Evolutionary conservation across 2,113 vertebrate species (phyloP), one percentile per base, ranked within the genome.

Genomic region (Sigmodon hispidus): DNA sequence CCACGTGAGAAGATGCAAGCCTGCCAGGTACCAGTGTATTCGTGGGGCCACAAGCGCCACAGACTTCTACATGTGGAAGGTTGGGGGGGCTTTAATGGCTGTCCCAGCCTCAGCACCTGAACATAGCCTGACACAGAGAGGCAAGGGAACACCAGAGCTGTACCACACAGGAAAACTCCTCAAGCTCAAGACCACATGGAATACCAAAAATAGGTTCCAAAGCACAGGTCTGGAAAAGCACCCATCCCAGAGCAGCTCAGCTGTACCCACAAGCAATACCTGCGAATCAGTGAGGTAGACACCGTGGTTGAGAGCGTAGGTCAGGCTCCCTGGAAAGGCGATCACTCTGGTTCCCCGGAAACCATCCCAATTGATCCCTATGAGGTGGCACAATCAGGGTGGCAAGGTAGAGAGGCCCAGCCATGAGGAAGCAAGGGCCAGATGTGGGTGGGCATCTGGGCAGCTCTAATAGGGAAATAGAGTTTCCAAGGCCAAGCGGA

Each of bases 271-370:
- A 88, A 26, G 13, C 7, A 5, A 40, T 87, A 99, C 99, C 99
- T 99, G 98, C 1, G 98, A 24, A 93, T 99, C 98, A 0, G 98
- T 85, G 43, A 99, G 97, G 98, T 99, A 99, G 90, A 99, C 98
- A 0, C 99, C 99, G 0, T 99, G 99, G 94, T 98, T 97, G 96
- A 92, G 98, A 92, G 99, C 99, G 0, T 99, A 99, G 4, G 93
- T 96, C 0, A 96, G 31, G 50, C 99, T 99, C 13, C 99, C 99
- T 0, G 99, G 99, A 93, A 99, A 97, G 0, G 99, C 99, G 0
- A 99, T 96, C 63, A 99, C 99, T 90, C 98, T 98, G 88, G 99
- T 99, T 0, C 99, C 99, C 24, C 86, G 98, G 98, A 99, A 99
- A 5, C 97, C 95, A 0, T 98, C 98, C 99, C 99, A 99, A 81